phyloP scores from a whole-genome alignment of 2,113 vertebrate species.

The Elaphurus davidianus region DNA sequence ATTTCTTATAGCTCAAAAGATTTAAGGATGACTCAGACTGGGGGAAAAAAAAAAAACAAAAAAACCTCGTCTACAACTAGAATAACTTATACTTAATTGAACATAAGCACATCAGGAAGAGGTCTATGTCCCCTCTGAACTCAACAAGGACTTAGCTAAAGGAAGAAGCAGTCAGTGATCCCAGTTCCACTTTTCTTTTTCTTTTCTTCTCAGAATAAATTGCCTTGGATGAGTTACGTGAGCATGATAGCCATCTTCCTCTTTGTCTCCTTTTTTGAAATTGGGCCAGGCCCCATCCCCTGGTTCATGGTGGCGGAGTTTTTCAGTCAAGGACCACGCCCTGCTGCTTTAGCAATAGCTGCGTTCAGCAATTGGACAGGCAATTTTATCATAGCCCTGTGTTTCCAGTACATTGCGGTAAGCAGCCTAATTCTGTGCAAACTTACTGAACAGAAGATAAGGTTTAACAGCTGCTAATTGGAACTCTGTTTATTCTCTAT shows the following conservation, averaged over 20 bases:
- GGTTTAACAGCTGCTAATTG: not conserved
- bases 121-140: not conserved
- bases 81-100: not conserved
- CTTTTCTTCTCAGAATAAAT: slow-evolving; percentile 75
- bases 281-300: slow-evolving; percentile 96
- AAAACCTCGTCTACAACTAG: not conserved
- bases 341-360: slow-evolving; percentile 91
- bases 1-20: not conserved
- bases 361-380: slow-evolving; percentile 95
- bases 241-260: slow-evolving; percentile 94
- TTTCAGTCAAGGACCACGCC: slow-evolving; percentile 96
- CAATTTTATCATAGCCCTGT: slow-evolving; percentile 96
- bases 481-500: not conserved
- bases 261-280: slow-evolving; percentile 96
- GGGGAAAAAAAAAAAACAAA: not conserved
- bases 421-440: not conserved
- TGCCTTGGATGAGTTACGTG: slow-evolving; percentile 93
- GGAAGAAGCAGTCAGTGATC: not conserved
- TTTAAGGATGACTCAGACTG: not conserved
- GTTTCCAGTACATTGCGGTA: slow-evolving; percentile 93
- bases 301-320: slow-evolving; percentile 99
- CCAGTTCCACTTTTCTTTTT: not conserved
- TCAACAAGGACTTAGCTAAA: not conserved
- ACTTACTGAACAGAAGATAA: not conserved
- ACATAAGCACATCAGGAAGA: not conserved